Conservation (phyloP, 1,140 invertebrate species). For the Papilio dardanus region DNA sequence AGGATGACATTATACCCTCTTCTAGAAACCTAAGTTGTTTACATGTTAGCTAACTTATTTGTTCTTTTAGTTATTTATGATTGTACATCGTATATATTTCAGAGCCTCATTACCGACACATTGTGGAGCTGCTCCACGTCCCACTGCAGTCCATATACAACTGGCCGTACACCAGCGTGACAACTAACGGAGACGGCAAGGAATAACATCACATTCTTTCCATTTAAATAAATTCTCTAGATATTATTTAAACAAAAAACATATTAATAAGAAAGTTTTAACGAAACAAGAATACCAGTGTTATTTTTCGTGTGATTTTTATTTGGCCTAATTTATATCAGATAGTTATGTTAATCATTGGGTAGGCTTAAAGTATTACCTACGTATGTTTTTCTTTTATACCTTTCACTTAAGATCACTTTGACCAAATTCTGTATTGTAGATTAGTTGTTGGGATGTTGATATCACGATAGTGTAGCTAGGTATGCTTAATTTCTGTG, state of each 20-base stretch:
- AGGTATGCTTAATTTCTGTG: slow-evolving; percentile 80
- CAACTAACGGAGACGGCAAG: slow-evolving; percentile 63
- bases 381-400: slow-evolving; percentile 44
- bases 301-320: slow-evolving; percentile 33
- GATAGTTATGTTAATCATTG: slow-evolving; percentile 44
- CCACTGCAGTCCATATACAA: slow-evolving; percentile 87
- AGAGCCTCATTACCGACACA: slow-evolving; percentile 92
- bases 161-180: slow-evolving; percentile 56
- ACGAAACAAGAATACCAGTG: slow-evolving; percentile 35
- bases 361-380: slow-evolving; percentile 58
- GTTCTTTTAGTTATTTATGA: slow-evolving; percentile 21
- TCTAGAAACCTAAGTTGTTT: too few species aligned
- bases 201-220: slow-evolving; percentile 43
- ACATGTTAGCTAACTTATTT: too few species aligned
- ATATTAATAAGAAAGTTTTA: slow-evolving; percentile 31
- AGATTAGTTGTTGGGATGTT: slow-evolving; percentile 57
- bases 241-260: slow-evolving; percentile 31
- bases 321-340: slow-evolving; percentile 45
- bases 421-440: slow-evolving; percentile 62
- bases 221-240: slow-evolving; percentile 45
- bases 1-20: too few species aligned
- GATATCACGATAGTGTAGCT: slow-evolving; percentile 74
- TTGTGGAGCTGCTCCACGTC: slow-evolving; percentile 93
- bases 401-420: slow-evolving; percentile 42
- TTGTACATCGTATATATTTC: slow-evolving; percentile 68